Evolutionary conservation across 2,113 vertebrate genomes (phyloP).

Genomic region (Lepus timidus): DNA sequence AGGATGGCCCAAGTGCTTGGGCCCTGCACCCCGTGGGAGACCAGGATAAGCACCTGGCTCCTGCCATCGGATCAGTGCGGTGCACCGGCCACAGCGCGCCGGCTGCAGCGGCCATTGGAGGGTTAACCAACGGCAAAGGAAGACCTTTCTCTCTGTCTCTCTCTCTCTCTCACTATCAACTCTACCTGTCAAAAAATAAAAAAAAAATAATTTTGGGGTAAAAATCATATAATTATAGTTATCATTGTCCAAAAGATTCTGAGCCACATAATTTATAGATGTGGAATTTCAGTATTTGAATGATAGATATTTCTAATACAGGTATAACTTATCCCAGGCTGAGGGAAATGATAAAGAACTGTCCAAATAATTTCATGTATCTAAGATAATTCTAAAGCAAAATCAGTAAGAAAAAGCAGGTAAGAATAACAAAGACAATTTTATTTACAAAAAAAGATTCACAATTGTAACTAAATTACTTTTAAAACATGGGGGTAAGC

Average conservation of each 20-base stretch:
- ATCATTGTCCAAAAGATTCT: neutral
- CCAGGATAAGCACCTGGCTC: too few relatives aligned
- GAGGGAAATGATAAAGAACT: neutral
- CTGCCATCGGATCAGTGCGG: too few relatives aligned
- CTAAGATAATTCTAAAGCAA: constrained; percentile 8
- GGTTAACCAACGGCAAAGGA: too few relatives aligned
- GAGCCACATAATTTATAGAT: neutral
- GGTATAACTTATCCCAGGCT: neutral
- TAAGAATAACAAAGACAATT: constrained; percentile 15
- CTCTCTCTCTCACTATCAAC: too few relatives aligned
- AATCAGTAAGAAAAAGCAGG: constrained; percentile 16
- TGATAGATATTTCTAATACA: neutral
- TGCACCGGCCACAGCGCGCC: too few relatives aligned
- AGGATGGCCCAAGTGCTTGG: too few relatives aligned
- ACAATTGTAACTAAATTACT: neutral
- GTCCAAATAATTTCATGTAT: neutral
- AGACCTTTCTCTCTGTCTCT: too few relatives aligned
- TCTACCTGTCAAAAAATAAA: too few relatives aligned
- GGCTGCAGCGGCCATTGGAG: too few relatives aligned
- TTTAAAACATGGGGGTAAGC: neutral
- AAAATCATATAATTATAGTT: neutral
- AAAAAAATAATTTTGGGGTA: neutral
- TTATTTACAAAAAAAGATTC: constrained; percentile 1
- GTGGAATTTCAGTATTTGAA: neutral
- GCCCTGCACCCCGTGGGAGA: too few relatives aligned